A percentile compares a stretch with the other conserved stretches of the same genome.
phyloP scores from a whole-genome alignment of 2,888 invertebrate genomes.

The Drymonia ruficornis region DNA sequence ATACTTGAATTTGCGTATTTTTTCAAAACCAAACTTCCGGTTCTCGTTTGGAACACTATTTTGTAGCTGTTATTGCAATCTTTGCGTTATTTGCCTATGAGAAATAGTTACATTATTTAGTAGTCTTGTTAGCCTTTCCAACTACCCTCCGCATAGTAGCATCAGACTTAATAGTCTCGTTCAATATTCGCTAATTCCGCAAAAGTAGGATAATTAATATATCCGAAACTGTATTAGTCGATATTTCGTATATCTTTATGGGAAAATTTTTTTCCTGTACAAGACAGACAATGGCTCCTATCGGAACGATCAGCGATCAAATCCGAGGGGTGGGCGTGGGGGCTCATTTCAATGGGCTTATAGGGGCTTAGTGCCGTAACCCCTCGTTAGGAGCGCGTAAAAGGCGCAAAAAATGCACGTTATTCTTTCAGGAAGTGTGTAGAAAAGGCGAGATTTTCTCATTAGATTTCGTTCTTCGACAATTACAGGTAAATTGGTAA shows the following conservation, averaged over 20 bases:
- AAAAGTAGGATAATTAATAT: too few species aligned
- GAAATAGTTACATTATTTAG: too few species aligned
- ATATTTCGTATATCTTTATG: slow-evolving; percentile 18
- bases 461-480: slow-evolving; percentile 10
- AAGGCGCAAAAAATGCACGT: slow-evolving; percentile 27
- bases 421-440: slow-evolving; percentile 13
- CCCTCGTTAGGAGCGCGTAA: slow-evolving; percentile 36
- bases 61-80: too few species aligned
- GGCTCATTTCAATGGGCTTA: slow-evolving; percentile 36
- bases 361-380: slow-evolving; percentile 31
- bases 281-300: slow-evolving; percentile 32
- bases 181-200: too few species aligned
- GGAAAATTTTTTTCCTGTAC: slow-evolving; percentile 25
- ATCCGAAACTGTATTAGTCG: not conserved
- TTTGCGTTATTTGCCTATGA: too few species aligned
- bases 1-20: not conserved
- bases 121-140: too few species aligned
- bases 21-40: not conserved
- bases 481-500: not conserved
- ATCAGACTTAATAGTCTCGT: too few species aligned
- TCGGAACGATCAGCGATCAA: slow-evolving; percentile 38
- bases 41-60: too few species aligned
- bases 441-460: slow-evolving; percentile 11
- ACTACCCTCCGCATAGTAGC: too few species aligned
- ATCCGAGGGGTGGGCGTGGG: slow-evolving; percentile 9